Evolutionary conservation across 2,888 invertebrate species (phyloP), one percentile per base, ranked within the genome.

Genomic region (Melinaea marsaeus): DNA sequence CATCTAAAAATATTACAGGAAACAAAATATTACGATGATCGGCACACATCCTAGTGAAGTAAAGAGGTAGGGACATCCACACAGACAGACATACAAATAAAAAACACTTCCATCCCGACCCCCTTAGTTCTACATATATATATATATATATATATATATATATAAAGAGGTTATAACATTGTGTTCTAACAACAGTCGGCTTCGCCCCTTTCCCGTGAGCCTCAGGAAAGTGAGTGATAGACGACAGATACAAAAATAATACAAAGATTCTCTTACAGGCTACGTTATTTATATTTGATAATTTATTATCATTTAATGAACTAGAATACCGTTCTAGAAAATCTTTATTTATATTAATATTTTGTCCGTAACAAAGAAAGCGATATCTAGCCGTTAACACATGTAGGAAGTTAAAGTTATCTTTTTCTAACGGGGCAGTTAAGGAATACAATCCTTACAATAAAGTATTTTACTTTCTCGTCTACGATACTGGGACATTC

Each of bases 221-320:
- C 86, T 55, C 71, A 78, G 74, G 72, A 72, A 74, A 72, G 58
- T 55, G 74, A 74, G 65, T 73, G 74, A 71, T 67, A 72, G 76
- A 72, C 71, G 72, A 78, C 74, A 74, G 66, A 72, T 84, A 82
- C 72, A 80, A 80, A 82, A 81, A 81, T 82, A 83, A 81, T 79
- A 81, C 67, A 68, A 70, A 71, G 54, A 71, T 68, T 71, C 66
- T 55, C 69, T 67, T 70, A 70, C 13, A 62, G 45, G 55, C 62
- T 68, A 69, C 57, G 42, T 59, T 55, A 60, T 58, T 54, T 57
- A 58, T 56, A 56, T 42, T 35, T 60, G 55, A 59, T 60, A 55
- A 46, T 63, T 64, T 62, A 62, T 60, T 63, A 51, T 61, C 60
- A 57, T 58, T 63, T 54, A 61, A 57, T 59, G 42, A 46, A 45